These are phyloP conservation scores for Helostoma temminkii DNA, from an alignment of 2,797 vertebrate genomes.

Conservation along the genomic window DNA sequence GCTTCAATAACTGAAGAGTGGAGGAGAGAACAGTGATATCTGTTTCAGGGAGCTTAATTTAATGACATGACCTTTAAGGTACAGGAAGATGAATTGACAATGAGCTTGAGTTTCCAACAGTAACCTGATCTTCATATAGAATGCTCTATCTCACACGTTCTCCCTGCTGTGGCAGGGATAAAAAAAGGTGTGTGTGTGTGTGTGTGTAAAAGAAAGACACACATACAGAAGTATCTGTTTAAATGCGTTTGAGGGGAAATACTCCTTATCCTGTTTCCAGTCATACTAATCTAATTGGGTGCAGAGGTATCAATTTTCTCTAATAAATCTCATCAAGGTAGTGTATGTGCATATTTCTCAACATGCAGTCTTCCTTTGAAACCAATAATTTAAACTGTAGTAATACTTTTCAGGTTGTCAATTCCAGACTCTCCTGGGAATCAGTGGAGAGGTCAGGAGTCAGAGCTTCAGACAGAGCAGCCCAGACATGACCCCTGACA, in stretches of 20 bases:
- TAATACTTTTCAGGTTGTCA: background rate
- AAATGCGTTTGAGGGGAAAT: constrained; percentile 5
- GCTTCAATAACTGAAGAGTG: constrained; percentile 74
- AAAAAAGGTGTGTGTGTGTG: no score
- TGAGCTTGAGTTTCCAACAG: constrained; percentile 32
- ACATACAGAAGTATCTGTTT: background rate
- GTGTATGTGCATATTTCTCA: background rate
- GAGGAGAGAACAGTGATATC: constrained; percentile 51
- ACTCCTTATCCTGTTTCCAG: background rate
- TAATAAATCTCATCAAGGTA: background rate
- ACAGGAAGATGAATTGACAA: constrained; percentile 41
- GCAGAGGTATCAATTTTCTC: no score
- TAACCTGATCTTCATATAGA: constrained; percentile 6
- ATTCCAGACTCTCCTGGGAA: constrained; percentile 32
- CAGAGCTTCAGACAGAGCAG: constrained; percentile 55
- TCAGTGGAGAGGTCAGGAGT: constrained; percentile 46
- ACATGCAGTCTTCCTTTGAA: background rate
- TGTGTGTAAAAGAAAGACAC: no score
- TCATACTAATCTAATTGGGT: no score
- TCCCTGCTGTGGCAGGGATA: background rate
- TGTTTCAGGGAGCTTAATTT: constrained; percentile 54
- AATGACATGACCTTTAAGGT: constrained; percentile 64
- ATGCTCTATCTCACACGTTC: constrained; percentile 19
- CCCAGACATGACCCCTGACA: constrained; percentile 57
- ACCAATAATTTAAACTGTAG: background rate